Base-by-base conservation (phyloP, 1,140 invertebrate species). In the Dendrolimus punctatus region DNA sequence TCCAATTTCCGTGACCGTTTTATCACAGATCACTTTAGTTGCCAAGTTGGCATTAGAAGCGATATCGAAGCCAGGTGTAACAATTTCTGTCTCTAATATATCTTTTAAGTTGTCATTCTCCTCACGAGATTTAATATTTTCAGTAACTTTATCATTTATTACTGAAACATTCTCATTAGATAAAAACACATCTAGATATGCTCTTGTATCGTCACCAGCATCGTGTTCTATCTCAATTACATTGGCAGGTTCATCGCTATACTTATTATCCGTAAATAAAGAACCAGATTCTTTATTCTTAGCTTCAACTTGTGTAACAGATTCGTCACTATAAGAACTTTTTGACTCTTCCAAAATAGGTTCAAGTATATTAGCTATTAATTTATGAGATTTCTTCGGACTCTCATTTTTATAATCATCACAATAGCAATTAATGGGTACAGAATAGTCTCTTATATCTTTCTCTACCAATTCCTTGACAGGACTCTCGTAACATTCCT, bases 371-470 rank as follows among this genome's bases (percentile, higher is more conserved):
- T 49, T 73, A 5, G 45, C 51, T 54, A 81, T 82, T 8, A 64
- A 51, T 1, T 23, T 23, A 23, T 78, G 75, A 0, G 76, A 80
- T 55, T 70, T 68, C 42, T 65, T 75, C 1, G 64, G 64, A 43
- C 71, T 51, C 4, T 68, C 64, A 47, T 60, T 71, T n/a, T 45
- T 47, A 53, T 73, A 87, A 51, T 85, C 83, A 2, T 82, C 75
- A 47, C 72, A 85, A 51, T 87, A 87, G 38, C 74, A 70, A 42
- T 83, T 65, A 23, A 87, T 81, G 2, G 84, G 82, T 6, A 87
- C 74, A 0, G 85, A 80, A 58, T 87, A 87, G 57, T 87, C 79
- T 49, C 85, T 74, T 40, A 87, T 86, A 46, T 87, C 85, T 69
- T 87, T 87, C 7, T 72, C 73, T 0, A 87, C 75, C 6, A 87